phyloP scores from a whole-genome alignment of 2,113 vertebrate species.

The Hyaena hyaena region DNA sequence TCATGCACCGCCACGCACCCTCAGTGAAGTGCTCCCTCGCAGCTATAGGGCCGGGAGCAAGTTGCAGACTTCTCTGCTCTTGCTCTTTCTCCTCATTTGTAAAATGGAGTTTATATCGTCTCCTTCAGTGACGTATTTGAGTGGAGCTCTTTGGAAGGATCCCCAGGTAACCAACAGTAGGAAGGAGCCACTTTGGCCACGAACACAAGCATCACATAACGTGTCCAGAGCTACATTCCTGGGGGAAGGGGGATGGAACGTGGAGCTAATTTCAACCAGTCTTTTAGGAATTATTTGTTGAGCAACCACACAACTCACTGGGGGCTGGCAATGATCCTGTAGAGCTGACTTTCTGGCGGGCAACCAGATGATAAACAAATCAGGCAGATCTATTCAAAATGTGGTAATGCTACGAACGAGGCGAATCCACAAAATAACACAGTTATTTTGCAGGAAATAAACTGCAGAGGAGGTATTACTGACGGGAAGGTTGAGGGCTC shows the following conservation, averaged over 20 bases:
- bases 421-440: neutral
- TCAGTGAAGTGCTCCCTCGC: neutral
- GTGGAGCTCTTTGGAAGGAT: neutral
- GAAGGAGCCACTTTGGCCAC: neutral
- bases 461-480: neutral
- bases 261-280: neutral
- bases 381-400: neutral
- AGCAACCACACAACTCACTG: neutral
- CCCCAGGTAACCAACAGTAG: neutral
- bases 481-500: neutral
- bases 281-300: neutral
- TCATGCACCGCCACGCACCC: neutral
- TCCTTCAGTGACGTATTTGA: accelerated
- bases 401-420: neutral
- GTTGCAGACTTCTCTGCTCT: neutral
- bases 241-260: neutral
- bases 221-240: neutral
- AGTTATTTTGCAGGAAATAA: too few relatives aligned
- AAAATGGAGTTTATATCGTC: accelerated
- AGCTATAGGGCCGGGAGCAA: neutral
- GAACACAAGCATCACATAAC: accelerated
- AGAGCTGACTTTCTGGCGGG: neutral
- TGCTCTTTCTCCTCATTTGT: neutral
- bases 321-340: neutral
- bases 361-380: neutral